These are phyloP conservation scores for Peucedramus taeniatus DNA, from an alignment of 2,113 vertebrate species.

Conservation along the genomic window DNA sequence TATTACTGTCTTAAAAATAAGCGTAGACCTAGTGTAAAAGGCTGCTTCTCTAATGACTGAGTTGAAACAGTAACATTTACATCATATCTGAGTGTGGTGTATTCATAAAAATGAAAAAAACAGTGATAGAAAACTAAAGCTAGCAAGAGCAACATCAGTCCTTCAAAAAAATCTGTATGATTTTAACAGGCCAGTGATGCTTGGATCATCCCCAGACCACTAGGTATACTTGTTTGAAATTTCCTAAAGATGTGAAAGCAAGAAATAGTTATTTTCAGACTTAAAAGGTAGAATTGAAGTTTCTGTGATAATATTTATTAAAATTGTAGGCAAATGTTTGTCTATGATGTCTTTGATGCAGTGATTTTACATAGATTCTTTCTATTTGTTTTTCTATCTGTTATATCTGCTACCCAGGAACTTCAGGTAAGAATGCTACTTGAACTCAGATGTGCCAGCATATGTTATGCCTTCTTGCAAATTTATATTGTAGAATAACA, in stretches of 20 bases:
- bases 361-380: conserved; percentile 77
- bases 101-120: not conserved
- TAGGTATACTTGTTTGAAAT: not conserved
- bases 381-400: conserved; percentile 84
- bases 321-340: conserved; percentile 53
- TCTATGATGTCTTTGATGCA: conserved; percentile 50
- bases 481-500: conserved; percentile 57
- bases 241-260: not conserved
- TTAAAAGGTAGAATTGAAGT: not conserved
- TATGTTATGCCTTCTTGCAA: conserved; percentile 59
- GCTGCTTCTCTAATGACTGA: not conserved
- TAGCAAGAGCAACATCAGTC: not conserved
- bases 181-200: not conserved
- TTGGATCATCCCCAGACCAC: not conserved
- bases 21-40: not conserved
- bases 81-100: not conserved
- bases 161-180: not conserved
- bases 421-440: conserved; percentile 88
- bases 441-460: conserved; percentile 61
- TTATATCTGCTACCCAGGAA: conserved; percentile 88
- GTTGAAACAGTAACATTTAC: not conserved
- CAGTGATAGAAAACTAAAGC: not conserved
- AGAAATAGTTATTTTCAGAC: not conserved
- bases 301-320: not conserved
- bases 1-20: conserved; percentile 4